Evolutionary conservation across 2,888 invertebrate species (phyloP).

Genomic region (Stenurella melanura): DNA sequence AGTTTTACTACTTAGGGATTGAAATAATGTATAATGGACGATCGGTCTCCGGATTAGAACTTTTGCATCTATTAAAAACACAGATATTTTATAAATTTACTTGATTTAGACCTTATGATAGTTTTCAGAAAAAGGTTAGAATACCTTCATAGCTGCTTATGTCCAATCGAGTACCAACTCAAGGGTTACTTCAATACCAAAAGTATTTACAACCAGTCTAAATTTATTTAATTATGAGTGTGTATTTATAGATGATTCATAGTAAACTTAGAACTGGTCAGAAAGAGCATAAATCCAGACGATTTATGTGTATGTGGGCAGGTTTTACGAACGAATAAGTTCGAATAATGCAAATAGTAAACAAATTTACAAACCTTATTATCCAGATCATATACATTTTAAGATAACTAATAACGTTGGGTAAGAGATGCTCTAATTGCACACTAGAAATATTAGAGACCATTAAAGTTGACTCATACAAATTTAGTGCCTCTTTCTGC

Average conservation of each 20-base stretch:
- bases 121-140: too few relatives aligned
- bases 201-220: constrained; percentile 19
- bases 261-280: constrained; percentile 32
- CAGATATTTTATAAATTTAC: too few relatives aligned
- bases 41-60: too few relatives aligned
- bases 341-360: constrained; percentile 21
- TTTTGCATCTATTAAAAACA: too few relatives aligned
- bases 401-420: not conserved
- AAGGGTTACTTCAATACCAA: constrained; percentile 22
- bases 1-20: too few relatives aligned
- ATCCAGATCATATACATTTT: not conserved
- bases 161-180: not conserved
- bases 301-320: constrained; percentile 17
- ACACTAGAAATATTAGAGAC: not conserved
- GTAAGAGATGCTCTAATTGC: not conserved
- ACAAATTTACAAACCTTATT: constrained; percentile 5
- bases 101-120: too few relatives aligned
- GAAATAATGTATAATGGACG: too few relatives aligned
- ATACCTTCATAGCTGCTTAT: too few relatives aligned
- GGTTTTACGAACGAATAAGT: constrained; percentile 15
- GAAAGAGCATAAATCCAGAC: constrained; percentile 14
- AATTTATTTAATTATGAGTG: constrained; percentile 32
- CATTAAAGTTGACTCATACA: not conserved
- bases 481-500: not conserved
- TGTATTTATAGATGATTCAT: constrained; percentile 36